These are phyloP conservation scores for Oryctolagus cuniculus DNA, from an alignment of 2,113 vertebrate genomes.

Conservation along the genomic window DNA sequence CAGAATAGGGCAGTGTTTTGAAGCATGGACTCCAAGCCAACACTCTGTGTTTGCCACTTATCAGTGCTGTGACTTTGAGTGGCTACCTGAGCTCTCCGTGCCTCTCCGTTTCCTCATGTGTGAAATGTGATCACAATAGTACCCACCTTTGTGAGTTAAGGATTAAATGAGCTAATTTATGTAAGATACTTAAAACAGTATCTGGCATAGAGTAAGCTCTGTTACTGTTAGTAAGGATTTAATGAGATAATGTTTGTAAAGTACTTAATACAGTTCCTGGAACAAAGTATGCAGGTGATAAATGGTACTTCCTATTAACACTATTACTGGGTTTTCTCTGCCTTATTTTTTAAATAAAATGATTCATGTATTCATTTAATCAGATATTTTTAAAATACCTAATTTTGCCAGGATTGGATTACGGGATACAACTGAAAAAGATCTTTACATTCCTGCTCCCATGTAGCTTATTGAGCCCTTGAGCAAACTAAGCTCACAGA, in stretches of 20 bases:
- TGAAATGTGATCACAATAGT: neutral
- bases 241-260: neutral
- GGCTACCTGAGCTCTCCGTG: neutral
- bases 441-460: neutral
- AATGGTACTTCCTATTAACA: slow-evolving; percentile 6
- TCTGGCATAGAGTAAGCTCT: neutral
- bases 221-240: neutral
- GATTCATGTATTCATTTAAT: neutral
- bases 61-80: neutral
- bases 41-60: neutral
- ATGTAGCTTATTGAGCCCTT: neutral
- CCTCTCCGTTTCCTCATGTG: neutral
- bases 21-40: neutral
- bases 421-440: neutral
- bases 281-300: neutral
- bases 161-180: neutral
- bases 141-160: neutral
- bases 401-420: neutral
- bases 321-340: neutral
- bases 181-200: neutral
- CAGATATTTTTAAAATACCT: neutral
- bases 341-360: neutral
- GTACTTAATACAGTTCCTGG: neutral
- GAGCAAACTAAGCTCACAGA: neutral
- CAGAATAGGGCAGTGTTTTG: neutral